phyloP scores from a whole-genome alignment of 2,888 invertebrate species.

The Sphaerophoria rueppellii region DNA sequence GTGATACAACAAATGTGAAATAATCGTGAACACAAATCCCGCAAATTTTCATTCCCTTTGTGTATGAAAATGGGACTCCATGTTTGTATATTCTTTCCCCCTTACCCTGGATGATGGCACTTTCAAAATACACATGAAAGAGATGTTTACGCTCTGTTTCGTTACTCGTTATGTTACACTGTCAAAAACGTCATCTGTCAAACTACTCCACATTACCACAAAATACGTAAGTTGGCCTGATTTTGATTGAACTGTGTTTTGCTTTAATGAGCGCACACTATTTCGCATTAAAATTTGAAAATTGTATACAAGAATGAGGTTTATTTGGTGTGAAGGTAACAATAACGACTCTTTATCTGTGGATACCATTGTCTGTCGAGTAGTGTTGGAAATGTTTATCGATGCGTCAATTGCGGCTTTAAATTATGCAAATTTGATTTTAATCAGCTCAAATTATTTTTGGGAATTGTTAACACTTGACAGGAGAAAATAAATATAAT shows the following conservation, averaged over 20 bases:
- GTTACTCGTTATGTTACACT: not conserved
- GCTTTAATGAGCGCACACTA: constrained; percentile 58
- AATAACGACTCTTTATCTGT: too few species aligned
- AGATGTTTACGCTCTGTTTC: not conserved
- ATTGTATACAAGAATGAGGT: constrained; percentile 53
- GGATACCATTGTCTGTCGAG: too few species aligned
- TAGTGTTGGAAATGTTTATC: too few species aligned
- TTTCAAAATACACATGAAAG: constrained; percentile 12
- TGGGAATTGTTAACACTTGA: not conserved
- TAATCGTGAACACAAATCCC: constrained; percentile 12
- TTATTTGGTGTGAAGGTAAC: constrained; percentile 1
- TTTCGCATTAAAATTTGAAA: constrained; percentile 62
- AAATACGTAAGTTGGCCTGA: constrained; percentile 66
- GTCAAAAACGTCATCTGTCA: constrained; percentile 45
- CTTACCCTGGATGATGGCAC: not conserved
- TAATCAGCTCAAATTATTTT: constrained; percentile 17
- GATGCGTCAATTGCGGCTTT: not conserved
- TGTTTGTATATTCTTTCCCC: not conserved
- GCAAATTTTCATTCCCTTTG: not conserved
- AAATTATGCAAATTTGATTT: constrained; percentile 25
- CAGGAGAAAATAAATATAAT: not conserved
- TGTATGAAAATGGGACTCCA: not conserved
- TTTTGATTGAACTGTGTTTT: constrained; percentile 70
- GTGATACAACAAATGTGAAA: constrained; percentile 60
- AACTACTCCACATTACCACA: constrained; percentile 6